Evolutionary conservation across 2,888 invertebrate genomes (phyloP).

Genomic region (Subacronicta megacephala): DNA sequence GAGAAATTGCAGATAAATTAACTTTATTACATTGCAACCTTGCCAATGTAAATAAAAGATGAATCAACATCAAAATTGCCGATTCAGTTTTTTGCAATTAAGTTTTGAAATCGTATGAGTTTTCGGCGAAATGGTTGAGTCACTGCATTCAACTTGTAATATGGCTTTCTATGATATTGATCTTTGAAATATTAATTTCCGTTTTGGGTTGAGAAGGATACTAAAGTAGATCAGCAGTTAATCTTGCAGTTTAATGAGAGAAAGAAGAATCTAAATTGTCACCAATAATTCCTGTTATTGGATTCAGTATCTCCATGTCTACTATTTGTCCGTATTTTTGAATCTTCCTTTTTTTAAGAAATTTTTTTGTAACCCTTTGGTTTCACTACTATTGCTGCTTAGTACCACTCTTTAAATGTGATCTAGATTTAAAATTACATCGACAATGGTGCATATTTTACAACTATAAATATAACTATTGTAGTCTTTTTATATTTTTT

Average conservation of each 20-base stretch:
- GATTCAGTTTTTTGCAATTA: conserved; percentile 52
- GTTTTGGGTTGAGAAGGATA: neutral
- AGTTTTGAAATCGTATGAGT: conserved; percentile 53
- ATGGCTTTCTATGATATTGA: conserved; percentile 28
- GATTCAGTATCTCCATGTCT: too few species aligned
- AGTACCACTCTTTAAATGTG: too few species aligned
- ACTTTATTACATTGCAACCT: conserved; percentile 5
- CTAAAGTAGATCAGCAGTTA: conserved; percentile 4
- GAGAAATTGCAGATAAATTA: conserved; percentile 10
- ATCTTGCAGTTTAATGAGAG: conserved; percentile 4
- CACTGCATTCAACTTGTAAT: conserved; percentile 16
- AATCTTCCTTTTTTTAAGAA: too few species aligned
- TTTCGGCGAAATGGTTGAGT: conserved; percentile 48
- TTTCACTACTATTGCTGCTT: too few species aligned
- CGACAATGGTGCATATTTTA: neutral
- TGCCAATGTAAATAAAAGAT: conserved; percentile 20
- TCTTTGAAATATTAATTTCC: conserved; percentile 26
- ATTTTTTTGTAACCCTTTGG: too few species aligned
- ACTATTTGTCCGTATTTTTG: too few species aligned
- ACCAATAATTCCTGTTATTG: too few species aligned
- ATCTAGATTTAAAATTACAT: too few species aligned
- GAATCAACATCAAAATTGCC: conserved; percentile 48
- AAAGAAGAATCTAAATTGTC: neutral
- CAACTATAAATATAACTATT: neutral
- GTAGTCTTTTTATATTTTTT: neutral